These are phyloP conservation scores for Oceanodroma tethys DNA, from an alignment of 2,113 vertebrate species.

Conservation along the genomic window DNA sequence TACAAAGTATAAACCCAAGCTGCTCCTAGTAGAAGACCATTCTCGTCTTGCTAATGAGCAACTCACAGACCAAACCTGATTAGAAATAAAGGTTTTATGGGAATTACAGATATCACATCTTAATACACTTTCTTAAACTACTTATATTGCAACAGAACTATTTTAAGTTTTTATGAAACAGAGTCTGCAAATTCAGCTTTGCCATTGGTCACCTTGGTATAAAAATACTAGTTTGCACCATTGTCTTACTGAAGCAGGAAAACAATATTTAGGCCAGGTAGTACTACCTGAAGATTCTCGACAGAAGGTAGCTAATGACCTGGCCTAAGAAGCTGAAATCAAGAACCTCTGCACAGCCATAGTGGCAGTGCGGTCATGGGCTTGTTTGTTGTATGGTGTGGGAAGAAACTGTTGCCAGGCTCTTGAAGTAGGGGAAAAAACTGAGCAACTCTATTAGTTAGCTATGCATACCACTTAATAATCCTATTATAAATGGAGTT, in stretches of 20 bases:
- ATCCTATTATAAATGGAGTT: neutral
- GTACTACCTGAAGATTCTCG: neutral
- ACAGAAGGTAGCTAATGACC: neutral
- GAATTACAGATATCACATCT: neutral
- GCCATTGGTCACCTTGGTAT: neutral
- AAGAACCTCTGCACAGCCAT: neutral
- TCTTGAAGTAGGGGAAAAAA: neutral
- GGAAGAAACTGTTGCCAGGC: neutral
- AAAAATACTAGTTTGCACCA: neutral
- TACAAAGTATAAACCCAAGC: neutral
- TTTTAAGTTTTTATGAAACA: neutral
- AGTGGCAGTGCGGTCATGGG: too few species aligned
- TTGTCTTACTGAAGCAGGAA: neutral
- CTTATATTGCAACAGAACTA: neutral
- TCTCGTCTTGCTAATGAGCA: neutral
- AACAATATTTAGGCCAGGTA: neutral
- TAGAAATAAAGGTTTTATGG: neutral
- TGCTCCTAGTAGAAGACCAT: neutral
- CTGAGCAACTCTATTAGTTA: neutral
- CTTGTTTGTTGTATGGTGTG: neutral
- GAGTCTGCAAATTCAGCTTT: neutral
- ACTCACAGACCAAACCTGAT: neutral
- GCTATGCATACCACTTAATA: neutral
- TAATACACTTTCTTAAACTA: neutral
- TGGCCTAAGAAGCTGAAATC: neutral